phyloP scores from a whole-genome alignment of 2,113 vertebrate genomes.

The Leucosticte australis region DNA sequence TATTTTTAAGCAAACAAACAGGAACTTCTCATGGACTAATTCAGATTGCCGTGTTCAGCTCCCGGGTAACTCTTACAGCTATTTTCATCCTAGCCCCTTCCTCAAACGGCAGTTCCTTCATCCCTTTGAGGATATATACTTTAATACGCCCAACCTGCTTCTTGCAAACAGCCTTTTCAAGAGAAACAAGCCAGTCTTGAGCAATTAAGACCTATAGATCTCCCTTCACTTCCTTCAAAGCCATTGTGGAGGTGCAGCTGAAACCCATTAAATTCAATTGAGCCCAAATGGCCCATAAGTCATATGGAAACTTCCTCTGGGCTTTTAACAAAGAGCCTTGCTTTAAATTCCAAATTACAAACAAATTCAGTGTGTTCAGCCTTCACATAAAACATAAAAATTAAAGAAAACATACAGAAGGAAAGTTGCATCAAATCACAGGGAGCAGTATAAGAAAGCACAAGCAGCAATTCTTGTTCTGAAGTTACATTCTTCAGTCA shows the following conservation, averaged over 20 bases:
- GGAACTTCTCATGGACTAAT: neutral
- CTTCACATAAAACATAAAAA: slow-evolving; percentile 51
- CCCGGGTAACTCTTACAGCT: neutral
- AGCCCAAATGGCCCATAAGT: slow-evolving; percentile 74
- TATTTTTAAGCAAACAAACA: slow-evolving; percentile 32
- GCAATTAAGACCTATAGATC: slow-evolving; percentile 63
- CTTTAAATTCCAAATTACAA: slow-evolving; percentile 66
- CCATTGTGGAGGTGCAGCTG: slow-evolving; percentile 68
- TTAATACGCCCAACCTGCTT: slow-evolving; percentile 41
- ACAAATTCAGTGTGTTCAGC: slow-evolving; percentile 58
- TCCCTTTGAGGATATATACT: slow-evolving; percentile 12
- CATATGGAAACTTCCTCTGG: slow-evolving; percentile 69
- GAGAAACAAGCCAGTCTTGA: slow-evolving; percentile 61
- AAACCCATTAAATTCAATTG: slow-evolving; percentile 74
- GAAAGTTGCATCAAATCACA: slow-evolving; percentile 40
- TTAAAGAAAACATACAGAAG: slow-evolving; percentile 43
- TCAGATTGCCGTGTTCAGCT: neutral
- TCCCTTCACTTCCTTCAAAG: slow-evolving; percentile 66
- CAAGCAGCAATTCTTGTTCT: neutral
- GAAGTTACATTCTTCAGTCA: neutral
- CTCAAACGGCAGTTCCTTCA: neutral
- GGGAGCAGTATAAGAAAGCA: neutral
- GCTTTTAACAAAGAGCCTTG: slow-evolving; percentile 62
- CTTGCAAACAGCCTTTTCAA: slow-evolving; percentile 50
- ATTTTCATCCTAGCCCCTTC: neutral